Conservation (phyloP, 1,140 invertebrate species). For the Pararge aegeria region DNA sequence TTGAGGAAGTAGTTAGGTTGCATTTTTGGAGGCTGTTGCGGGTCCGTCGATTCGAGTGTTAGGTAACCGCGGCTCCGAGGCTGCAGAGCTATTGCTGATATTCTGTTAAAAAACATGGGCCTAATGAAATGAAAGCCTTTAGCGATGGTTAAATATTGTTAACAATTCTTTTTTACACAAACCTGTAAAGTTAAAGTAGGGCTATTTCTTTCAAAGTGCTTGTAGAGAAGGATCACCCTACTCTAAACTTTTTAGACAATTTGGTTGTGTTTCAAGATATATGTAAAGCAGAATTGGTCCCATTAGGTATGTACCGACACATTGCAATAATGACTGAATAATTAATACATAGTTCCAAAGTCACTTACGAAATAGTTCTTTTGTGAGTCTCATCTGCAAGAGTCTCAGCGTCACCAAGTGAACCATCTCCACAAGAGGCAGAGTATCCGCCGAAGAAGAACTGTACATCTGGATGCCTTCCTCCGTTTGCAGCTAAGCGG, state of each 20-base stretch:
- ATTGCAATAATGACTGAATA: too few species aligned
- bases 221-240: too few species aligned
- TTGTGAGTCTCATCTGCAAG: conserved; percentile 49
- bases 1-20: conserved; percentile 91
- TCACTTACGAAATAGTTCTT: conserved; percentile 51
- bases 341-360: too few species aligned
- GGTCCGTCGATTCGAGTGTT: conserved; percentile 87
- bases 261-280: too few species aligned
- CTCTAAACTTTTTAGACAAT: too few species aligned
- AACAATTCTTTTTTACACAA: too few species aligned
- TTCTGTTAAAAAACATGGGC: conserved; percentile 60
- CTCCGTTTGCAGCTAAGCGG: conserved; percentile 77
- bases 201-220: too few species aligned
- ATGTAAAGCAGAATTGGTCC: too few species aligned
- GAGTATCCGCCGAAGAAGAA: conserved; percentile 85
- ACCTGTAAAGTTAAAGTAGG: too few species aligned
- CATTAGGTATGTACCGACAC: too few species aligned
- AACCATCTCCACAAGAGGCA: conserved; percentile 81
- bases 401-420: conserved; percentile 64
- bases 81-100: conserved; percentile 86
- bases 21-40: conserved; percentile 89
- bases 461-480: conserved; percentile 83
- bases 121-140: too few species aligned
- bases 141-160: too few species aligned
- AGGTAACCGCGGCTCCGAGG: conserved; percentile 91